Percentiles rank a stretch among this genome's conserved stretches.
phyloP scores from a whole-genome alignment of 2,797 vertebrate genomes.

The Oryzias sinensis region DNA sequence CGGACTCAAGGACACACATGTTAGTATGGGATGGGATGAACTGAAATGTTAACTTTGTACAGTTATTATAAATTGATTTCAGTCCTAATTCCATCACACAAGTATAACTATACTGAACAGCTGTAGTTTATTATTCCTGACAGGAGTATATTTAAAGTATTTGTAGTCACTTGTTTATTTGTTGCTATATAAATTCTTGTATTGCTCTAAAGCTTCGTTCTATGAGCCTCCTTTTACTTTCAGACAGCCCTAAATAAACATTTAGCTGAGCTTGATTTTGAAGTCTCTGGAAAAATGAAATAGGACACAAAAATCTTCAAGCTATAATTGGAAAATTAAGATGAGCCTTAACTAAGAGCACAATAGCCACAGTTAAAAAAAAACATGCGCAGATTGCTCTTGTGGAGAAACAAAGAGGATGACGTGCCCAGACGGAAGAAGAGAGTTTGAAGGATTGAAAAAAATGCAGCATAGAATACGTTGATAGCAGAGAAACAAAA shows the following conservation, averaged over 20 bases:
- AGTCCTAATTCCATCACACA: no score
- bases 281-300: not conserved
- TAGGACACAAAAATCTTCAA: not conserved
- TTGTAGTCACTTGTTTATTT: no score
- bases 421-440: conserved; percentile 9
- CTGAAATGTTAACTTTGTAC: no score
- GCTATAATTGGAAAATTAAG: not conserved
- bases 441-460: not conserved
- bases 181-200: no score
- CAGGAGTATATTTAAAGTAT: no score
- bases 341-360: conserved; percentile 10
- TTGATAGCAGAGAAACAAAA: conserved; percentile 11
- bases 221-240: no score
- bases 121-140: no score
- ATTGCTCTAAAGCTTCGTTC: no score
- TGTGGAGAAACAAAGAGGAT: conserved; percentile 30
- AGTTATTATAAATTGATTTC: no score
- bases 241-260: not conserved
- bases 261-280: not conserved
- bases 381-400: conserved; percentile 60
- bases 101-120: no score
- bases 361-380: conserved; percentile 21
- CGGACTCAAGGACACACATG: no score
- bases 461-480: not conserved
- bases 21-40: no score